These are phyloP conservation scores for Peromyscus nudipes DNA, from an alignment of 2,797 vertebrate genomes.

Conservation along the genomic window DNA sequence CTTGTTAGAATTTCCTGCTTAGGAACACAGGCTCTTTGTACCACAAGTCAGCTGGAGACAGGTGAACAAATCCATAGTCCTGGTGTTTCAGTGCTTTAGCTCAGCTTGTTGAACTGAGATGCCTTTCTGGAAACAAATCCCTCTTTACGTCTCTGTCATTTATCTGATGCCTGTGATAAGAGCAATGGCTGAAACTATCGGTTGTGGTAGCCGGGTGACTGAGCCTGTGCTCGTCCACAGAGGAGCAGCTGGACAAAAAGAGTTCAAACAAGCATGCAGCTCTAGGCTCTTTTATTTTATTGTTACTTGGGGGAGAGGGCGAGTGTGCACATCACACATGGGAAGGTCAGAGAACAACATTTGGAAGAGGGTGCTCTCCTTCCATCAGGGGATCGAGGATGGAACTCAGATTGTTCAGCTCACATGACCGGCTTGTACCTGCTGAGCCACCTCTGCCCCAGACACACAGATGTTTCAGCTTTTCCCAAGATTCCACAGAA, in stretches of 20 bases:
- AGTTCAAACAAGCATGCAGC: background rate
- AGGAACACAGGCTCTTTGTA: background rate
- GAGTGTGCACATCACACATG: background rate
- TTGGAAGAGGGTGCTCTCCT: background rate
- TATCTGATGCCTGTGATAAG: conserved; percentile 47
- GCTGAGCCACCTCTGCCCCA: too few species aligned
- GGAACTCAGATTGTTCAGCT: too few species aligned
- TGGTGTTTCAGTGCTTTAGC: background rate
- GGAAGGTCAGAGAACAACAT: background rate
- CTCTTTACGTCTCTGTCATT: conserved; percentile 47
- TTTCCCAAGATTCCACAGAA: background rate
- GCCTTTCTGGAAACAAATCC: conserved; percentile 68
- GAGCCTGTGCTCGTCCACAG: background rate
- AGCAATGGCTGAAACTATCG: conserved; percentile 8
- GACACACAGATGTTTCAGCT: background rate
- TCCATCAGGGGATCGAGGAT: too few species aligned
- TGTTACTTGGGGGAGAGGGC: background rate
- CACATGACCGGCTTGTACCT: background rate
- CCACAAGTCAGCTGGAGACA: background rate
- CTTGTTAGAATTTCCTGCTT: background rate
- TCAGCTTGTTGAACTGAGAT: conserved; percentile 55
- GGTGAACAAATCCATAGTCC: background rate
- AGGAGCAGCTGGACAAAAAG: background rate
- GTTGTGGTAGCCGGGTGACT: background rate
- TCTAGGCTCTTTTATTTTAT: background rate